Evolutionary conservation across 2,888 invertebrate genomes (phyloP).

Genomic region (Caprella mutica): DNA sequence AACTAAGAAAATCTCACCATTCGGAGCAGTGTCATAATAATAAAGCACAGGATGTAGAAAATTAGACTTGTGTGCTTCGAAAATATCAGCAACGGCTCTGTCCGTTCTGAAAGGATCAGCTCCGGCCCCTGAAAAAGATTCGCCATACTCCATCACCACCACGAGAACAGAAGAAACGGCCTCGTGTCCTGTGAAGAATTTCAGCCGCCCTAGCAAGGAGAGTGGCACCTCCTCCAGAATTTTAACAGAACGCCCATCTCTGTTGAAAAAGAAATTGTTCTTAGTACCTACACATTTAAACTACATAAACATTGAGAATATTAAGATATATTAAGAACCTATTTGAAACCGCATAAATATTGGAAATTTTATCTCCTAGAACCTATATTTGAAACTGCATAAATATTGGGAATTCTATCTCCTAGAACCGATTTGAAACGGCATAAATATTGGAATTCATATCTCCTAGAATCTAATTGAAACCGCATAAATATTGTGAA

Average conservation of each 20-base stretch:
- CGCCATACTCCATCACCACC: constrained; percentile 42
- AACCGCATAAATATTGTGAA: no score
- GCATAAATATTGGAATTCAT: no score
- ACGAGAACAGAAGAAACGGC: constrained; percentile 37
- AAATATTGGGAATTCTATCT: no score
- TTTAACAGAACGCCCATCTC: constrained; percentile 14
- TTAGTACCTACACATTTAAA: no score
- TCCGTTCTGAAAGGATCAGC: constrained; percentile 41
- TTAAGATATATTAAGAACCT: no score
- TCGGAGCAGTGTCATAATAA: constrained; percentile 41
- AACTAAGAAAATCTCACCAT: constrained; percentile 37
- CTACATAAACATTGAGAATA: no score
- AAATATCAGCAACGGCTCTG: constrained; percentile 41
- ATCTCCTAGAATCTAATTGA: no score
- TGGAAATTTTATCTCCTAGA: no score
- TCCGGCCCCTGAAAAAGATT: constrained; percentile 40
- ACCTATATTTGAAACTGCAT: no score
- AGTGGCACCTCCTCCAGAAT: constrained; percentile 42
- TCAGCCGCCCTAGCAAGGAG: constrained; percentile 39
- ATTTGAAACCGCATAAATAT: no score
- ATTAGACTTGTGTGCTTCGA: constrained; percentile 42
- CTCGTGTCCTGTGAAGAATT: constrained; percentile 38
- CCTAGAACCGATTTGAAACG: no score
- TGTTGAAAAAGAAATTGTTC: no score
- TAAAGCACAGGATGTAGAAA: constrained; percentile 45